phyloP scores from a whole-genome alignment of 1,140 invertebrate genomes.

The Ceratina calcarata region DNA sequence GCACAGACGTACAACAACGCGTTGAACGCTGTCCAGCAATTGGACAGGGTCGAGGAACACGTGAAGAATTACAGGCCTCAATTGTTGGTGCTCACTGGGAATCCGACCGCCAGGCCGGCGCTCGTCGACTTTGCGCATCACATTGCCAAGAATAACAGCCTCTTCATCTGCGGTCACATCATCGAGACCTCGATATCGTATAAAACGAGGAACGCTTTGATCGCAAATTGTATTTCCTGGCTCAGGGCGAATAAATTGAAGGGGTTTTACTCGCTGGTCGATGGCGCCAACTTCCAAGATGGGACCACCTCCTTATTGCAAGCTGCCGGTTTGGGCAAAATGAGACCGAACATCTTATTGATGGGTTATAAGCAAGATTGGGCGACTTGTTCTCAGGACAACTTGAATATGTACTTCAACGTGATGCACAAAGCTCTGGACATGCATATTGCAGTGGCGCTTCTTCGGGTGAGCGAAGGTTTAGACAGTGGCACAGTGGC shows the following conservation, averaged over 20 bases:
- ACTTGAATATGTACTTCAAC: constrained; percentile 93
- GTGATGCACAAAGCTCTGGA: constrained; percentile 96
- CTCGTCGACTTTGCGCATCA: constrained; percentile 95
- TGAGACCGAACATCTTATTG: constrained; percentile 93
- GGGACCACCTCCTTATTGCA: constrained; percentile 88
- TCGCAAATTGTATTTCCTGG: constrained; percentile 88
- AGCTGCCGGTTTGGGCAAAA: constrained; percentile 92
- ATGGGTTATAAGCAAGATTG: constrained; percentile 97
- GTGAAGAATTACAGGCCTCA: constrained; percentile 98
- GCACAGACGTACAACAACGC: constrained; percentile 97
- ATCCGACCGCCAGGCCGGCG: constrained; percentile 90
- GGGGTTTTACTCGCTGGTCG: constrained; percentile 93
- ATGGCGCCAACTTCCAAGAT: constrained; percentile 88
- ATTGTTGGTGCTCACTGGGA: constrained; percentile 93
- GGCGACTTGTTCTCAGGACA: constrained; percentile 86
- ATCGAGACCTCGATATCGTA: constrained; percentile 84
- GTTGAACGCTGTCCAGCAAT: constrained; percentile 90
- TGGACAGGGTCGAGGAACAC: constrained; percentile 95
- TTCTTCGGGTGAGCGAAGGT: constrained; percentile 91
- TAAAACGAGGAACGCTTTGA: constrained; percentile 80
- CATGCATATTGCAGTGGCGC: constrained; percentile 93
- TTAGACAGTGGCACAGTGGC: constrained; percentile 86
- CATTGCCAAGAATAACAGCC: constrained; percentile 94
- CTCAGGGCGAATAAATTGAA: constrained; percentile 92
- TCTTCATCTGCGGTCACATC: constrained; percentile 96